phyloP scores from a whole-genome alignment of 2,797 vertebrate species.

The Muscicapa comitata region DNA sequence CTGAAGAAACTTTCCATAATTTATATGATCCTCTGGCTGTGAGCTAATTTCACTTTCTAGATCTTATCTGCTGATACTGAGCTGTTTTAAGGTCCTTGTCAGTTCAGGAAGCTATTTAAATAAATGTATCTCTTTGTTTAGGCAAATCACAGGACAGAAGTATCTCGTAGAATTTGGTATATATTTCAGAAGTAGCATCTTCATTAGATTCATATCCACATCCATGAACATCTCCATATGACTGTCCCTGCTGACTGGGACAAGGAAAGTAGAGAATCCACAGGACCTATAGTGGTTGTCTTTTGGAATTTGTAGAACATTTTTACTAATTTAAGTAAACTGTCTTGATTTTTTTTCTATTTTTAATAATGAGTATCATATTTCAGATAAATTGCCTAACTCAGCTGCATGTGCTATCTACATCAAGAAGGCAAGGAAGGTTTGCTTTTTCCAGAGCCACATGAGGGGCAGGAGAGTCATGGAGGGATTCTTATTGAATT shows the following conservation, averaged over 20 bases:
- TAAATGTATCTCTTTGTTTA: neutral
- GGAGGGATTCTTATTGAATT: neutral
- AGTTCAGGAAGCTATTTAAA: neutral
- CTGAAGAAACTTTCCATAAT: neutral
- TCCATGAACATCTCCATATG: neutral
- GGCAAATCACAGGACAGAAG: neutral
- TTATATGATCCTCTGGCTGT: neutral
- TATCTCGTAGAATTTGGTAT: neutral
- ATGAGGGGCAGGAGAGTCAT: neutral
- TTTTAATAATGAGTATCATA: neutral
- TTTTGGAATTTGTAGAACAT: neutral
- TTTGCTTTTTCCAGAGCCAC: neutral
- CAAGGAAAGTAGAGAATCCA: neutral
- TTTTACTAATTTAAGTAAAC: neutral
- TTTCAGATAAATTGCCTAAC: neutral
- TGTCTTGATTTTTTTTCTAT: neutral
- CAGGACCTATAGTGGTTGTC: neutral
- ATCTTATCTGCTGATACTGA: neutral
- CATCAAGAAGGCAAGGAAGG: neutral
- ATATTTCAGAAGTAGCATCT: neutral
- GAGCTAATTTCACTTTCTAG: neutral
- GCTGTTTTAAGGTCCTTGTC: neutral
- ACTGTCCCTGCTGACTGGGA: neutral
- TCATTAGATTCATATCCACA: neutral
- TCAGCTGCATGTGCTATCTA: neutral